These are phyloP conservation scores for Pogonocherus hispidulus DNA, from an alignment of 2,888 invertebrate species.

Conservation along the genomic window DNA sequence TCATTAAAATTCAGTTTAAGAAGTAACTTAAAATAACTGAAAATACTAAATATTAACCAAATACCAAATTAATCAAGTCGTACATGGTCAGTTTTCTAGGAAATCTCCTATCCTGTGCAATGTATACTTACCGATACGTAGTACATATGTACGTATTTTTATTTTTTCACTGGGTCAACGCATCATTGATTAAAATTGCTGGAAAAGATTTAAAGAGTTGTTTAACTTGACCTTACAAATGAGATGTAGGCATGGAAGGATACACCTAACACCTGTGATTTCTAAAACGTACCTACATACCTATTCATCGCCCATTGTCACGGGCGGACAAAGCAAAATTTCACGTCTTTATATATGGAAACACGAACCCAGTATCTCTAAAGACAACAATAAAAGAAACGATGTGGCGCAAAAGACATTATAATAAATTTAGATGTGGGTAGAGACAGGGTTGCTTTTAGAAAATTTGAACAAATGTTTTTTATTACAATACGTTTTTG, in stretches of 20 bases:
- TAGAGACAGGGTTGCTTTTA: not conserved
- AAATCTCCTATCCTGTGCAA: too few species aligned
- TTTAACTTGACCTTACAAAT: not conserved
- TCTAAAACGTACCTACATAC: not conserved
- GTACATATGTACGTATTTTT: too few species aligned
- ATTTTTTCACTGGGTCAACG: too few species aligned
- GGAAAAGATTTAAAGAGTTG: too few species aligned
- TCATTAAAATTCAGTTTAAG: too few species aligned
- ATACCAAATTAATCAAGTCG: too few species aligned
- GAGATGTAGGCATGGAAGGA: not conserved
- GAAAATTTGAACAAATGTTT: not conserved
- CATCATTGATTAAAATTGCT: too few species aligned
- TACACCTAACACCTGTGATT: constrained; percentile 7
- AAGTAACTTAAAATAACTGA: too few species aligned
- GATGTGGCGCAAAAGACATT: constrained; percentile 18
- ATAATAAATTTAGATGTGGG: constrained; percentile 18
- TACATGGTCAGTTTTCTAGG: too few species aligned
- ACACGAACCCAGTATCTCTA: not conserved
- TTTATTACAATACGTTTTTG: too few species aligned
- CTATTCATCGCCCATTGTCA: constrained; percentile 8
- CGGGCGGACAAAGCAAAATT: constrained; percentile 6
- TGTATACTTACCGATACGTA: too few species aligned
- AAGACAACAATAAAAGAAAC: constrained; percentile 18
- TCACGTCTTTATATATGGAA: constrained; percentile 21
- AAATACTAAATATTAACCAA: too few species aligned